Percentiles rank a stretch among this genome's conserved stretches.
phyloP scores from a whole-genome alignment of 2,888 invertebrate species.

The Eristalinus aeneus region DNA sequence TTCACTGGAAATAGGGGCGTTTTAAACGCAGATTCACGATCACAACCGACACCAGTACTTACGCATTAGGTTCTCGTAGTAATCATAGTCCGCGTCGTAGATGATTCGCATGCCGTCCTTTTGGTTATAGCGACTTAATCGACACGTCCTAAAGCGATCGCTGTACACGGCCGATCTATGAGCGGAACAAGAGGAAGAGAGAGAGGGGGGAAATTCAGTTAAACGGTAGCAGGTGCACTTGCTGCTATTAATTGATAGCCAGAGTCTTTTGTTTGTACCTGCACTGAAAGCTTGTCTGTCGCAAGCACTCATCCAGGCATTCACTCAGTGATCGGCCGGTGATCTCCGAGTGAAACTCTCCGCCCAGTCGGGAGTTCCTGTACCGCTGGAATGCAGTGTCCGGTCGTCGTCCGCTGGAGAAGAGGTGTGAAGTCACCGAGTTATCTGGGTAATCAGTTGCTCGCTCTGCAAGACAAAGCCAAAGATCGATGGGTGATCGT shows the following conservation, averaged over 20 bases:
- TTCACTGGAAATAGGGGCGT: slow-evolving; percentile 76
- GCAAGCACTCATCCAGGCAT: slow-evolving; percentile 93
- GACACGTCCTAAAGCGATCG: slow-evolving; percentile 91
- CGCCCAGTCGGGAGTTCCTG: slow-evolving; percentile 91
- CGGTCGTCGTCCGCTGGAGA: slow-evolving; percentile 89
- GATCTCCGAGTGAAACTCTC: slow-evolving; percentile 94
- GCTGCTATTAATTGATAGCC: slow-evolving; percentile 48
- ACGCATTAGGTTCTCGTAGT: slow-evolving; percentile 96
- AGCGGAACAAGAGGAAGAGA: slow-evolving; percentile 11
- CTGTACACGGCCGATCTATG: slow-evolving; percentile 91
- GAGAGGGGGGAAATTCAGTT: slow-evolving; percentile 34
- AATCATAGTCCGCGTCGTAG: slow-evolving; percentile 95
- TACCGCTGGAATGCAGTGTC: slow-evolving; percentile 93
- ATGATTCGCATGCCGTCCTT: slow-evolving; percentile 93
- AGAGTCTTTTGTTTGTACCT: slow-evolving; percentile 73
- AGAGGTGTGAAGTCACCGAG: slow-evolving; percentile 91
- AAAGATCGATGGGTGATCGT: slow-evolving; percentile 61
- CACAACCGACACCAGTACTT: slow-evolving; percentile 80
- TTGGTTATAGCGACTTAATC: slow-evolving; percentile 92
- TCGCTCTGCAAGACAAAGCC: slow-evolving; percentile 83
- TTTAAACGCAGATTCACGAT: slow-evolving; percentile 7
- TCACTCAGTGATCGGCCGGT: slow-evolving; percentile 93
- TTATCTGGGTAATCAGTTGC: slow-evolving; percentile 94
- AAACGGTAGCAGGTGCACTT: slow-evolving; percentile 57
- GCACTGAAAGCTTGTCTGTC: slow-evolving; percentile 94